These are phyloP conservation scores for Taxidea taxus DNA, from an alignment of 2,113 vertebrate genomes.

Conservation along the genomic window DNA sequence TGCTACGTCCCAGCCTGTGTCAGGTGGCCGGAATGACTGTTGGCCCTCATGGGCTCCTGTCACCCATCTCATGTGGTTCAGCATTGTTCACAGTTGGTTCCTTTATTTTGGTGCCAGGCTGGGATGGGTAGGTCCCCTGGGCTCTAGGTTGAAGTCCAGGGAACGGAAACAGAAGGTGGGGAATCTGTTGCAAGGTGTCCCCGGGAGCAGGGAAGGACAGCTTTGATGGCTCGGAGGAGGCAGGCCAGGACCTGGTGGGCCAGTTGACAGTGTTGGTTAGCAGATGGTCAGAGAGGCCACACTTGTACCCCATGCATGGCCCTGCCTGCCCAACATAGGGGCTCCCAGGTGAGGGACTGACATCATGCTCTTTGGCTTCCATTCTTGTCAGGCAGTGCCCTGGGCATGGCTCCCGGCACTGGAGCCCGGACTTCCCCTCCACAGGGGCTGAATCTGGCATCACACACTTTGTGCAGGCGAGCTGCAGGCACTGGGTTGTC, in stretches of 20 bases:
- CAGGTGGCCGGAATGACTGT: not conserved
- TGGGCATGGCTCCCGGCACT: not conserved
- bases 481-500: not conserved
- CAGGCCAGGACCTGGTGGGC: not conserved
- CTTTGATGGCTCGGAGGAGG: too few species aligned
- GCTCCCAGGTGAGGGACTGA: not conserved
- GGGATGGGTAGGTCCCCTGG: not conserved
- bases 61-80: rapidly evolving
- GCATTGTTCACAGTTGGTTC: not conserved
- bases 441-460: not conserved
- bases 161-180: not conserved
- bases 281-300: not conserved
- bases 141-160: not conserved
- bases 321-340: not conserved
- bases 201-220: too few species aligned
- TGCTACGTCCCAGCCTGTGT: not conserved
- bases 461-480: too few species aligned
- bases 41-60: rapidly evolving
- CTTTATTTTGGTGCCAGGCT: too few species aligned
- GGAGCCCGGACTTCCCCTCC: not conserved
- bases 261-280: not conserved
- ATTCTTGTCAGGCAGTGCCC: not conserved
- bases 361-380: not conserved
- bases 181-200: not conserved
- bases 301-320: not conserved